Evolutionary conservation across 2,113 vertebrate species (phyloP).

Genomic region (Albula goreensis): DNA sequence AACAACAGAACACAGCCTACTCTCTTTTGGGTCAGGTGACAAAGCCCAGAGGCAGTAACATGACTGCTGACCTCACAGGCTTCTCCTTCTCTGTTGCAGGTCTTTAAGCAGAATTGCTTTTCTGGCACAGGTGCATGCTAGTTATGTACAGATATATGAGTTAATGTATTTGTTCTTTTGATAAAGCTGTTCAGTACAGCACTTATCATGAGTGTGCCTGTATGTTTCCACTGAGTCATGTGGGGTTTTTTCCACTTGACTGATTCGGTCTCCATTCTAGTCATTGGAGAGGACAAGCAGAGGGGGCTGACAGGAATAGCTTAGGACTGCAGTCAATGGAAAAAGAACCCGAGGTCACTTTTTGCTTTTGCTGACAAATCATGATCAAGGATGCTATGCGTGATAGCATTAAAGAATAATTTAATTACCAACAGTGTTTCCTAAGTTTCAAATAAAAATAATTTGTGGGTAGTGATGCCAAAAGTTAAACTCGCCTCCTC

Average conservation of each 20-base stretch:
- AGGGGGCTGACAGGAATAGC: neutral
- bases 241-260: neutral
- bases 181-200: neutral
- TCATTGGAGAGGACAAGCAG: neutral
- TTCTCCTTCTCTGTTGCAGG: neutral
- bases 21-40: neutral
- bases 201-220: neutral
- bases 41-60: neutral
- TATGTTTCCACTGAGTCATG: neutral
- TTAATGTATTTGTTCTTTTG: neutral
- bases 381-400: neutral
- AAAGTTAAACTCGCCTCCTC: constrained; percentile 14
- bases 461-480: neutral
- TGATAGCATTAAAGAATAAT: neutral
- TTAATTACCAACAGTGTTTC: neutral
- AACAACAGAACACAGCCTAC: neutral
- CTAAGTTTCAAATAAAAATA: too few species aligned
- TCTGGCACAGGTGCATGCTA: neutral
- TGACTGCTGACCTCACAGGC: neutral
- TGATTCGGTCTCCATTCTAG: neutral
- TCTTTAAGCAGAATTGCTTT: neutral
- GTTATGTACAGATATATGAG: neutral
- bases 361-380: neutral
- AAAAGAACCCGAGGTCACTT: neutral
- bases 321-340: neutral